Evolutionary conservation across 2,113 vertebrate genomes (phyloP), one percentile per base, ranked within the genome.

Genomic region (Thunnus thynnus): DNA sequence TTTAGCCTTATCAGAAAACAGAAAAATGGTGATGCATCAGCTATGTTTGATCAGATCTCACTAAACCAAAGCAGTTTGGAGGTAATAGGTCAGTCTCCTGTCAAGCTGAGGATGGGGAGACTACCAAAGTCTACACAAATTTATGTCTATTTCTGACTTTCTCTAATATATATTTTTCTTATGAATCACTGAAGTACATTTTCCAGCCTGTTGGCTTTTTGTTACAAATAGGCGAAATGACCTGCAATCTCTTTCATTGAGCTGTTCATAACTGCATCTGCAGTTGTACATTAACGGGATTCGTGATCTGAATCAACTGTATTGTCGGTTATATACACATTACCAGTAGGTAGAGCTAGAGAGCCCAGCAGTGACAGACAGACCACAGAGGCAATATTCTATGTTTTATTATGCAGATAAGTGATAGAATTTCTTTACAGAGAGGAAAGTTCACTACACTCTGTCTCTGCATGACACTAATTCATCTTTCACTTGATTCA

Each of bases 261-360:
- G 8, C 9, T 41, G 36, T 41, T 41, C 8, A 1, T 41, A 7
- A 41, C 36, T 41, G 36, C 7, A 2, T 41, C 36, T 41, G 36
- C 36, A 41, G 8, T 36, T 36, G 32, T 10, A 41, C 7, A 7
- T 7, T 7, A 5, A 41, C 36, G 7, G 36, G 32, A 36, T 4
- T 36, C 1, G 36, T 36, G 32, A 36, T 36, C 32, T 36, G 32
- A 36, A 36, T 6, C 32, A 36, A 36, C 32, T 36, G 32, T 36
- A 36, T 7, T 36, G 36, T 12, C 58, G 16, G 20, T 17, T 32
- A 1, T n/a, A 32, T 18, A 22, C 11, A 18, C 20, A 52, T 67
- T 36, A 46, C 63, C 76, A 73, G 10, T 51, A 80, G 85, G 60
- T 57, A 3, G 62, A 5, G 57, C 62, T 22, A 64, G 25, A 68